These are phyloP conservation scores for Oriolus oriolus DNA, from an alignment of 2,113 vertebrate species.

Conservation along the genomic window DNA sequence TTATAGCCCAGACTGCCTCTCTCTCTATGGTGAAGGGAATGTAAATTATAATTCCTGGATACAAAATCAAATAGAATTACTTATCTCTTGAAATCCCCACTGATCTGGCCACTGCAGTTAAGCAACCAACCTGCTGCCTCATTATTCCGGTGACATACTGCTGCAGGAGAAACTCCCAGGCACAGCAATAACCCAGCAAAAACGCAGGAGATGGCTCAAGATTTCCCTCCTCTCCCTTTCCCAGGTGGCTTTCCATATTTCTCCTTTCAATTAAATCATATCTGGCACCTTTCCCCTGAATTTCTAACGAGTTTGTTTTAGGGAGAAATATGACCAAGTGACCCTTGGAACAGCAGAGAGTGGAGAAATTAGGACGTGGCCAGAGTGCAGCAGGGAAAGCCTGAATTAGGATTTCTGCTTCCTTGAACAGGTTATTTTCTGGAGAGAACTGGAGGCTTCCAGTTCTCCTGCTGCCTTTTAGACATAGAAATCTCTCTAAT, in stretches of 20 bases:
- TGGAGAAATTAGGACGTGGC: not conserved
- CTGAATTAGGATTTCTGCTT: not conserved
- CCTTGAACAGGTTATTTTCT: not conserved
- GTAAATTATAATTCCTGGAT: slow-evolving; percentile 30
- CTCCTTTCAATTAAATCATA: not conserved
- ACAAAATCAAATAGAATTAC: slow-evolving; percentile 49
- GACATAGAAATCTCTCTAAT: not conserved
- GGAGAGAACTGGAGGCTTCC: not conserved
- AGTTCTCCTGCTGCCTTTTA: not conserved
- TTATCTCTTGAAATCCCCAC: slow-evolving; percentile 52
- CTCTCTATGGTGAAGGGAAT: not conserved
- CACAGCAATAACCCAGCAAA: not conserved
- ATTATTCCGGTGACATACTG: not conserved
- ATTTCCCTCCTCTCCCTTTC: not conserved
- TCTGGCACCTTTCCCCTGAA: not conserved
- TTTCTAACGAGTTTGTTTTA: not conserved
- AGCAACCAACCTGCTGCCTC: slow-evolving; percentile 28
- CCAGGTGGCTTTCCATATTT: not conserved
- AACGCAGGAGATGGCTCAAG: not conserved
- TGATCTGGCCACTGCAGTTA: slow-evolving; percentile 22
- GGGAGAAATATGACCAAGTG: not conserved
- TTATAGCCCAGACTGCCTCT: not conserved
- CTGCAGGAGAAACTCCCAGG: not conserved
- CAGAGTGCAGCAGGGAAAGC: not conserved
- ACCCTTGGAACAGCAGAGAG: not conserved